Percentiles rank a stretch among this genome's conserved stretches.
Conservation (phyloP, 2,888 invertebrate genomes). For the Caenorhabditis drosophilae region DNA sequence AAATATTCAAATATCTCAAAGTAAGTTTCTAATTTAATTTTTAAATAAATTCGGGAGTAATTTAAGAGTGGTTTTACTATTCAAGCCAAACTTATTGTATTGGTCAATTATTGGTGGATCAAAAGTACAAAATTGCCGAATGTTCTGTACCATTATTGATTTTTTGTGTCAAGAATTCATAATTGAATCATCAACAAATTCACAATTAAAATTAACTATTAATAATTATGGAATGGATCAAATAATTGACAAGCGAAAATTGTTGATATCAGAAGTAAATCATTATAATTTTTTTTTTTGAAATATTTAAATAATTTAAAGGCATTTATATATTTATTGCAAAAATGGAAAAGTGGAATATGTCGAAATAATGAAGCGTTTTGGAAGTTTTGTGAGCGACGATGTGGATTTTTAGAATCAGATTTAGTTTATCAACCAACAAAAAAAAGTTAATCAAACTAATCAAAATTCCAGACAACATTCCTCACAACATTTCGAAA, state of each 20-base stretch:
- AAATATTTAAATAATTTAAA: background rate
- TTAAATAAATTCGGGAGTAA: background rate
- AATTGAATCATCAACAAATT: background rate
- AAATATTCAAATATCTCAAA: background rate
- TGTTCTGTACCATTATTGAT: background rate
- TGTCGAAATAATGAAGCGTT: slow-evolving; percentile 4
- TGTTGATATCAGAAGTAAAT: slow-evolving; percentile 11
- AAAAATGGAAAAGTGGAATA: slow-evolving; percentile 9
- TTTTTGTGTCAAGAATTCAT: slow-evolving; percentile 5
- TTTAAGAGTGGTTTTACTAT: background rate
- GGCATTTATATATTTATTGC: slow-evolving; percentile 11
- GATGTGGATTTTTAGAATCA: slow-evolving; percentile 13
- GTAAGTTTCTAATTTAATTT: background rate
- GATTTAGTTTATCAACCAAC: slow-evolving; percentile 2
- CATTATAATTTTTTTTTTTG: background rate
- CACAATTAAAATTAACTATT: background rate
- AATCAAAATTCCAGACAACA: background rate
- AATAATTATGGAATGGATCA: slow-evolving; percentile 5
- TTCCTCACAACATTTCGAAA: slow-evolving; percentile 10
- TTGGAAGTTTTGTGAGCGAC: slow-evolving; percentile 21
- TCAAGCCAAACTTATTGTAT: background rate
- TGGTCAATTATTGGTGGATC: background rate
- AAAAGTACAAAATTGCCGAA: background rate
- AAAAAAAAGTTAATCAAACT: background rate
- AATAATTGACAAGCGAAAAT: slow-evolving; percentile 14